Percentiles rank a stretch among this genome's conserved stretches.
Evolutionary conservation across 2,888 invertebrate species (phyloP).

Genomic region (Tetragonisca angustula): DNA sequence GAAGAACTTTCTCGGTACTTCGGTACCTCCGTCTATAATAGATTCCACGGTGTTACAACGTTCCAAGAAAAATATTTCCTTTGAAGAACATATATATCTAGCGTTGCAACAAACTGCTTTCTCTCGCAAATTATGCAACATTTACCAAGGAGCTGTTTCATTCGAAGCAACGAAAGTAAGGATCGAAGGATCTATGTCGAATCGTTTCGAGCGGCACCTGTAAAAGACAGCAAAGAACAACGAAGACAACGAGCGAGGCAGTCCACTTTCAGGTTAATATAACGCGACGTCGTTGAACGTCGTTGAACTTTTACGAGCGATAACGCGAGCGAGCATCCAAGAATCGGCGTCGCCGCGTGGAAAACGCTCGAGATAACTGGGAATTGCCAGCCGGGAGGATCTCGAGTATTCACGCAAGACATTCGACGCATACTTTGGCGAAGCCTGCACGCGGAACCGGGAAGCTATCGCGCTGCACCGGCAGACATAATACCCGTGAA

Average conservation of each 20-base stretch:
- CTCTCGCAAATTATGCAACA: neutral
- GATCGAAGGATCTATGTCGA: neutral
- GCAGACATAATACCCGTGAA: slow-evolving; percentile 49
- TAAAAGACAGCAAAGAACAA: neutral
- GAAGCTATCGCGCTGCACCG: slow-evolving; percentile 3
- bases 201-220: no score
- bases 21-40: no score
- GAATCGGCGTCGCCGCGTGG: slow-evolving; percentile 30
- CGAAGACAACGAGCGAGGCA: no score
- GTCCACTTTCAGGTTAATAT: neutral
- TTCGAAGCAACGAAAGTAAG: neutral
- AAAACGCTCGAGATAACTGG: slow-evolving; percentile 52
- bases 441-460: neutral
- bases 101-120: neutral
- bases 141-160: no score
- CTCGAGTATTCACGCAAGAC: slow-evolving; percentile 44
- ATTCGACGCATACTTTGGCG: slow-evolving; percentile 40
- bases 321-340: slow-evolving; percentile 2
- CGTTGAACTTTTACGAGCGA: slow-evolving; percentile 27
- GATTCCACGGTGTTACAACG: no score
- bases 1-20: no score
- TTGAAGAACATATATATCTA: no score
- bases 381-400: slow-evolving; percentile 43
- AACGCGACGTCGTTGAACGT: slow-evolving; percentile 3
- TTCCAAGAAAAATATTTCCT: no score